Conservation (phyloP, 2,888 invertebrate species). For the Elegia similella region DNA sequence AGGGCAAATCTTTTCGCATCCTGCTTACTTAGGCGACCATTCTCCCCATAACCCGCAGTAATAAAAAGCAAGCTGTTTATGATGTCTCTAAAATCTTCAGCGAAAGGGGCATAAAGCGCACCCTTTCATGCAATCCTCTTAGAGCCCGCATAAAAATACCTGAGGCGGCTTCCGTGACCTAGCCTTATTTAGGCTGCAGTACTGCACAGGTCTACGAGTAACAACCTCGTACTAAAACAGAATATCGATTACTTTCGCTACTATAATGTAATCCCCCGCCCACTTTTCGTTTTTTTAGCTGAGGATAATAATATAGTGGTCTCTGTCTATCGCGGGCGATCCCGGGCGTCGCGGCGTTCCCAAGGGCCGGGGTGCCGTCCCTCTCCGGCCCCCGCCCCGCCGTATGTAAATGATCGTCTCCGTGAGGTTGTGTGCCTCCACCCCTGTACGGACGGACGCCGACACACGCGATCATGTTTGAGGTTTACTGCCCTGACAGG, state of each 20-base stretch:
- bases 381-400: slow-evolving; percentile 55
- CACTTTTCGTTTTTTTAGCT: slow-evolving; percentile 79
- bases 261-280: slow-evolving; percentile 83
- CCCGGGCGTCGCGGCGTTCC: slow-evolving; percentile 53
- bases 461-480: slow-evolving; percentile 51
- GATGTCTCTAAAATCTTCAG: slow-evolving; percentile 31
- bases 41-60: slow-evolving; percentile 28
- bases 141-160: slow-evolving; percentile 37
- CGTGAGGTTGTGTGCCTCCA: slow-evolving; percentile 60
- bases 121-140: slow-evolving; percentile 32
- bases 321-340: slow-evolving; percentile 60
- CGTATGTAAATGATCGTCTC: slow-evolving; percentile 82
- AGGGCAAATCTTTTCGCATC: slow-evolving; percentile 8
- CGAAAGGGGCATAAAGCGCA: slow-evolving; percentile 21
- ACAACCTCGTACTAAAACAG: slow-evolving; percentile 80
- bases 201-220: slow-evolving; percentile 63
- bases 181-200: slow-evolving; percentile 75
- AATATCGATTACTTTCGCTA: slow-evolving; percentile 83
- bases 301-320: slow-evolving; percentile 74
- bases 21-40: slow-evolving; percentile 18
- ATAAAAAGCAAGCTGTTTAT: slow-evolving; percentile 46
- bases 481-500: slow-evolving; percentile 79
- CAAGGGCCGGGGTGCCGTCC: slow-evolving; percentile 43
- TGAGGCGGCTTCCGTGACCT: slow-evolving; percentile 57
- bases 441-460: slow-evolving; percentile 45